phyloP scores from a whole-genome alignment of 2,113 vertebrate species.

The Uria lomvia region DNA sequence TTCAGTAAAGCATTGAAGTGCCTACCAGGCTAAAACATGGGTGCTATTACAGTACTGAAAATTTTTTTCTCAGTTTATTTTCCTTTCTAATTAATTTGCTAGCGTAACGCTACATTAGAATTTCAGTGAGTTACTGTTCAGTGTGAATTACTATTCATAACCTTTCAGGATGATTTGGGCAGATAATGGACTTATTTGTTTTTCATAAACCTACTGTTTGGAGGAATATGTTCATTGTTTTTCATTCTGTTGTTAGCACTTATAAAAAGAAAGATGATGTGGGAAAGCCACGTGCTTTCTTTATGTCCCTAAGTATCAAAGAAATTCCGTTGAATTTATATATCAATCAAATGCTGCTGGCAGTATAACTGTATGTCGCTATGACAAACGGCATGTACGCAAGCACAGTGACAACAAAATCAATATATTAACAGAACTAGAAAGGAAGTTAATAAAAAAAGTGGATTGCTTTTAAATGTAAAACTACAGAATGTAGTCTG shows the following conservation, averaged over 20 bases:
- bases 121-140: not conserved
- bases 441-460: not conserved
- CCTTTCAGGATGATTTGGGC: not conserved
- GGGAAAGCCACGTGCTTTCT: not conserved
- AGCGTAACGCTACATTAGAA: not conserved
- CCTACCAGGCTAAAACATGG: not conserved
- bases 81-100: not conserved
- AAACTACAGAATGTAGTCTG: not conserved
- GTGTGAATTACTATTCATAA: not conserved
- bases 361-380: not conserved
- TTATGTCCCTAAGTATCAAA: not conserved
- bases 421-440: not conserved
- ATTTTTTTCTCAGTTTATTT: not conserved
- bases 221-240: not conserved
- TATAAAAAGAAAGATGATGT: not conserved
- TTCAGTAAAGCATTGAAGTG: not conserved
- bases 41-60: not conserved
- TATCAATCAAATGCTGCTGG: not conserved
- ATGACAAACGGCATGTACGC: not conserved
- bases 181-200: not conserved
- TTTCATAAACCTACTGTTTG: not conserved
- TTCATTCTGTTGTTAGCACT: not conserved
- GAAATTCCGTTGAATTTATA: not conserved
- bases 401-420: not conserved
- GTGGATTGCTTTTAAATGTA: not conserved